Base-by-base conservation (phyloP, 1,140 invertebrate genomes). In the Drosophila sturtevanti region DNA sequence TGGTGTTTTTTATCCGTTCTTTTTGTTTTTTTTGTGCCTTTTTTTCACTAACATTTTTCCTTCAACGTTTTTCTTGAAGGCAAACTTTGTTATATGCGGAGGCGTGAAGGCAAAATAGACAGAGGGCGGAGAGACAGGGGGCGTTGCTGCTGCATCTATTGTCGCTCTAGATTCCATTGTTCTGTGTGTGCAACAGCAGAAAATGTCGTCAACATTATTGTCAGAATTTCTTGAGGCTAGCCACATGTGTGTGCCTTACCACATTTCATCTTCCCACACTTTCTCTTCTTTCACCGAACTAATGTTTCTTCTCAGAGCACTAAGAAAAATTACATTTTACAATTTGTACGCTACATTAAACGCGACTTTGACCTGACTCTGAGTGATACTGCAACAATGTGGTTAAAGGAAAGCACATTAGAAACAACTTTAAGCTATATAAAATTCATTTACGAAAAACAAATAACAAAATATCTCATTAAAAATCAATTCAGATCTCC, bases 181-280 rank as follows among this genome's bases (percentile, higher is more conserved):
- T 65, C 41, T 35, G 31, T 85, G 52, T 77, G 81, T 80, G 77
- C 72, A 77, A 81, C 80, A 82, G 75, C 76, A 84, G 76, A 85
- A 85, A 85, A 77, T 78, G 69, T 74, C 84, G 73, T 77, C 81
- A 74, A 78, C 73, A 85, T 79, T 74, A 74, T 76, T 68, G 64
- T 76, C 64, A 27, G 48, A 14, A 68, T 81, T 77, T 72, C 69
- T 73, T 77, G 79, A 52, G 51, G 68, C 61, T 48, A 37, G 56
- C 60, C 66, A 35, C 66, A 78, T 79, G 44, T 64, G 61, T 61
- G 65, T 66, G 63, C 56, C 62, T 61, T 65, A 12, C n/a, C 14
- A 5, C 48, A n/a, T 18, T 4, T 21, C 41, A 27, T 5, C 22
- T 66, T 60, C 4, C 31, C n/a, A 63, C 18, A 48, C 7, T 37